A percentile compares a stretch with the other conserved stretches of the same genome.
phyloP scores from a whole-genome alignment of 2,888 invertebrate species.

The Diarsia mendica region DNA sequence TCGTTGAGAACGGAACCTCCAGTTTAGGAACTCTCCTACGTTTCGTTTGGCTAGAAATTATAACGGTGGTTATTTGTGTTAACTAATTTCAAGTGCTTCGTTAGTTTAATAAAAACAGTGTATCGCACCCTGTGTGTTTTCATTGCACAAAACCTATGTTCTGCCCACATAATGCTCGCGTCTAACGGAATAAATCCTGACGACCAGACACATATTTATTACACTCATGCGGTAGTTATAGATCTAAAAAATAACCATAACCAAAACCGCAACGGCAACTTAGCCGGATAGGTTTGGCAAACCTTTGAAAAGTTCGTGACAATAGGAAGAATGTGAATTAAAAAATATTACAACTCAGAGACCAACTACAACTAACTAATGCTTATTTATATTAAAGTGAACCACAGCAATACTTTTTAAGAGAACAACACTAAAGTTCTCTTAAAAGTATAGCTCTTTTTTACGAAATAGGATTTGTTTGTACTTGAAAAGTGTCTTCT shows the following conservation, averaged over 20 bases:
- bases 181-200: too few species aligned
- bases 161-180: too few species aligned
- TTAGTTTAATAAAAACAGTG: too few species aligned
- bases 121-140: too few species aligned
- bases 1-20: too few species aligned
- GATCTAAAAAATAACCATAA: background rate
- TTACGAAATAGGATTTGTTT: constrained; percentile 72
- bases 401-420: constrained; percentile 50
- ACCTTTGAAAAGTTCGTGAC: background rate
- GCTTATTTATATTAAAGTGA: constrained; percentile 16
- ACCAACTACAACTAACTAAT: background rate
- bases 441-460: constrained; percentile 12
- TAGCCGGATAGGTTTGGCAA: background rate
- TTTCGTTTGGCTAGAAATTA: too few species aligned
- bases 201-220: background rate
- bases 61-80: too few species aligned
- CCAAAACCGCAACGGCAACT: too few species aligned
- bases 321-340: background rate
- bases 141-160: too few species aligned
- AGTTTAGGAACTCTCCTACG: too few species aligned
- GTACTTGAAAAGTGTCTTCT: constrained; percentile 72
- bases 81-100: too few species aligned
- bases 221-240: background rate
- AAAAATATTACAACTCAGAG: background rate
- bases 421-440: background rate